Percentiles rank a stretch among this genome's conserved stretches.
phyloP scores from a whole-genome alignment of 2,888 invertebrate species.

The Liposcelis brunnea region DNA sequence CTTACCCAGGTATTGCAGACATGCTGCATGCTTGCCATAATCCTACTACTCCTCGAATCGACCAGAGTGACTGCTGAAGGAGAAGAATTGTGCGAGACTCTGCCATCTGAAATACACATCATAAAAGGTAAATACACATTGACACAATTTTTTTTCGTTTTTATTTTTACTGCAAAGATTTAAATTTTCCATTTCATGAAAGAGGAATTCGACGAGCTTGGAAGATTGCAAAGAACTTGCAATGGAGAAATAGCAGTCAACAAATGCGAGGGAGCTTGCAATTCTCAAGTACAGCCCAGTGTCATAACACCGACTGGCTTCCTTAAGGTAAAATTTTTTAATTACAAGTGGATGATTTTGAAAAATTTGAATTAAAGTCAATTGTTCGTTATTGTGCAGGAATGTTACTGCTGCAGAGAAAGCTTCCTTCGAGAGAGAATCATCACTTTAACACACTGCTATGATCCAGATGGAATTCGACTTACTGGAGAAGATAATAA shows the following conservation, averaged over 20 bases:
- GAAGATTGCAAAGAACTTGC: conserved; percentile 68
- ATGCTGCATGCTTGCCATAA: neutral
- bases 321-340: conserved; percentile 43
- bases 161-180: no score
- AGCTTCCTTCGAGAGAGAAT: conserved; percentile 65
- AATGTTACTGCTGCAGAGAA: conserved; percentile 84
- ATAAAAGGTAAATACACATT: conserved; percentile 47
- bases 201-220: conserved; percentile 81
- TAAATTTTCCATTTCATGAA: conserved; percentile 15
- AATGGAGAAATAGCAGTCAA: conserved; percentile 79
- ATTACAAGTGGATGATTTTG: conserved; percentile 6
- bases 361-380: conserved; percentile 3
- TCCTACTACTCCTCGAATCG: no score
- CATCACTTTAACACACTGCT: conserved; percentile 68
- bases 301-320: conserved; percentile 78
- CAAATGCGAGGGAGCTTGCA: conserved; percentile 86
- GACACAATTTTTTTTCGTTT: no score
- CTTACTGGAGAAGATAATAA: conserved; percentile 50
- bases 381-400: conserved; percentile 35
- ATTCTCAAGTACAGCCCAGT: conserved; percentile 81
- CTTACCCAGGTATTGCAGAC: neutral
- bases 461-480: conserved; percentile 69
- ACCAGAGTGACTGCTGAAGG: conserved; percentile 15
- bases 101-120: conserved; percentile 71
- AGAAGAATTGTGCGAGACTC: conserved; percentile 69